Conservation (phyloP, 2,113 vertebrate species). For the Columba janthina region DNA sequence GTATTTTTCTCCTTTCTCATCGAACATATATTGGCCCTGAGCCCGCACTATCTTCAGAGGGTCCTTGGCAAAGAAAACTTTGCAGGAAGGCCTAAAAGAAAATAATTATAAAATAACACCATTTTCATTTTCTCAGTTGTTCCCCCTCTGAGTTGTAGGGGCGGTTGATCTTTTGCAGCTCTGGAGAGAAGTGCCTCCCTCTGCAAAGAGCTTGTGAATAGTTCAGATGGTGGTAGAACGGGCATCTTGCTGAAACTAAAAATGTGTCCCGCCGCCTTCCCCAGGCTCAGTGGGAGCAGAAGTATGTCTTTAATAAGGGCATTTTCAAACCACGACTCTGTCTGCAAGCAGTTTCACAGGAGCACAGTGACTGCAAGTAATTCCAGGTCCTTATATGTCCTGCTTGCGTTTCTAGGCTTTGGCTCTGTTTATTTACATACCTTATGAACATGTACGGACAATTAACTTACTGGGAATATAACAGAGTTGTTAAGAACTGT, state of each 20-base stretch:
- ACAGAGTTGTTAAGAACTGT: neutral
- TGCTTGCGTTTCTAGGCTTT: neutral
- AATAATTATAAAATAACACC: neutral
- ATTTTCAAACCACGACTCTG: neutral
- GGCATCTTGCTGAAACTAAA: neutral
- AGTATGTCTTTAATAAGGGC: neutral
- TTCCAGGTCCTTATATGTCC: slow-evolving; percentile 1
- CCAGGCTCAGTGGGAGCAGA: neutral
- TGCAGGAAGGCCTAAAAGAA: slow-evolving; percentile 89
- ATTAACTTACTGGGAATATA: neutral
- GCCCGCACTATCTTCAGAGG: slow-evolving; percentile 93
- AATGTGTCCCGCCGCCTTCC: accelerated
- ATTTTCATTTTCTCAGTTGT: neutral
- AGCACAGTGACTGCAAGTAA: neutral
- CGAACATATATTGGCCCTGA: slow-evolving; percentile 93
- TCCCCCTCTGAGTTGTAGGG: neutral
- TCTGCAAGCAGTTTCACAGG: neutral
- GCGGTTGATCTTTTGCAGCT: neutral
- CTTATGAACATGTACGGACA: neutral
- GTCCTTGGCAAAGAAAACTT: slow-evolving; percentile 93
- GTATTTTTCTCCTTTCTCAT: slow-evolving; percentile 87
- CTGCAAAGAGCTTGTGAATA: neutral
- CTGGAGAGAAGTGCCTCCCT: neutral
- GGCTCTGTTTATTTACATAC: neutral
- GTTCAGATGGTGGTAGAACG: neutral